phyloP scores from a whole-genome alignment of 2,888 invertebrate genomes.

The Ophraella communa region DNA sequence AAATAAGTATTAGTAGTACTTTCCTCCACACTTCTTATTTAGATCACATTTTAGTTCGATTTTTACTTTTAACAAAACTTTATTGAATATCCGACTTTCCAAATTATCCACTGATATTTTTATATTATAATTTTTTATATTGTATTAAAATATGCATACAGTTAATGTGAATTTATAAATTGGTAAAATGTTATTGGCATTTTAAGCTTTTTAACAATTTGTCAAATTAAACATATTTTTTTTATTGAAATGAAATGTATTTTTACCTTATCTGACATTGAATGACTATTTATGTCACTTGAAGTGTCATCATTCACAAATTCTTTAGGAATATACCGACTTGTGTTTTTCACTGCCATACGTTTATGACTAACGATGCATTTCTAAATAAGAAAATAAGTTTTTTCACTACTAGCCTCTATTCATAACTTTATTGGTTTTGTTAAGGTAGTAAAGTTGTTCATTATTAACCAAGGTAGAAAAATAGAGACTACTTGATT shows the following conservation, averaged over 20 bases:
- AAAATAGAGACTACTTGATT: too few species aligned
- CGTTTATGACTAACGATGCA: slow-evolving; percentile 8
- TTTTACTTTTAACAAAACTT: too few species aligned
- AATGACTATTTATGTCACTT: slow-evolving; percentile 14
- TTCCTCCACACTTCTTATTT: too few species aligned
- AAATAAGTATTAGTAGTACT: too few species aligned
- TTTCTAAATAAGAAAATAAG: slow-evolving; percentile 1
- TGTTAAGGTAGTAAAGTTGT: too few species aligned
- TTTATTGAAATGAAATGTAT: neutral
- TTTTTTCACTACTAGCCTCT: too few species aligned
- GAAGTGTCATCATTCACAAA: slow-evolving; percentile 3
- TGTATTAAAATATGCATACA: neutral
- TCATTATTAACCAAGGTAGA: too few species aligned
- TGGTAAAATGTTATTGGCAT: slow-evolving; percentile 8
- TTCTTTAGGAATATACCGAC: slow-evolving; percentile 4
- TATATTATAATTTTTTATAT: neutral
- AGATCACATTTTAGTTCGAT: too few species aligned
- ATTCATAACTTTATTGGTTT: too few species aligned
- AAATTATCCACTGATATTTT: neutral
- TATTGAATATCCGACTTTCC: too few species aligned
- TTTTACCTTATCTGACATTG: slow-evolving; percentile 10
- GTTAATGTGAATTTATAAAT: slow-evolving; percentile 5
- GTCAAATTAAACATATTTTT: neutral
- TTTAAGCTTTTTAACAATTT: slow-evolving; percentile 14
- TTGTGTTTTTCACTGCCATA: slow-evolving; percentile 26